phyloP scores from a whole-genome alignment of 2,797 vertebrate genomes.

The Rhabdomys pumilio region DNA sequence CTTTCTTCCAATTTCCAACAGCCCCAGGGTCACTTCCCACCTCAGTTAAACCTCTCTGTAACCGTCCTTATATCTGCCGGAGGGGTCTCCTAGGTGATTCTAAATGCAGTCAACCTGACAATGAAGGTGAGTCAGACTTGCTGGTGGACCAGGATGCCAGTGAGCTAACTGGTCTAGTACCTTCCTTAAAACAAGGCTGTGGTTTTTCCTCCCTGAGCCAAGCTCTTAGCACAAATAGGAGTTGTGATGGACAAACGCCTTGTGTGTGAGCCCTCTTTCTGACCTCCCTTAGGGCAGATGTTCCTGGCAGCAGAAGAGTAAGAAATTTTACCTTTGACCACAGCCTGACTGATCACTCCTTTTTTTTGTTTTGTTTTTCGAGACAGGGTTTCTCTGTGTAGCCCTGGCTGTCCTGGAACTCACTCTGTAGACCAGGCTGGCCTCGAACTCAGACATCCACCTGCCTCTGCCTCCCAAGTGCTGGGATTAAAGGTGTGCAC shows the following conservation, averaged over 20 bases:
- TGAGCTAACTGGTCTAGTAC: not conserved
- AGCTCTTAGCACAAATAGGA: constrained; percentile 13
- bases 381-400: too few species aligned
- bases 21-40: not conserved
- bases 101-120: not conserved
- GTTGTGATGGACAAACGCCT: too few species aligned
- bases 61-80: not conserved
- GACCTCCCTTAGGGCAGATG: not conserved
- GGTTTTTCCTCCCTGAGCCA: not conserved
- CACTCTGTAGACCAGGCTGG: too few species aligned
- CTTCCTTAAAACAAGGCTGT: not conserved
- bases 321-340: not conserved
- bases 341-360: not conserved
- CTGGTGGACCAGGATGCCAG: not conserved
- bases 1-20: not conserved
- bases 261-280: not conserved
- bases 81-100: not conserved
- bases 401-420: too few species aligned
- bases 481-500: too few species aligned
- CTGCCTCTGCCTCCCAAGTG: too few species aligned
- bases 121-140: not conserved
- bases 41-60: not conserved
- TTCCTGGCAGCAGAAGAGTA: rapidly evolving
- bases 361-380: not conserved
- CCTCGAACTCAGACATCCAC: too few species aligned